phyloP scores from a whole-genome alignment of 1,140 invertebrate species.

The Drosophila parvula region DNA sequence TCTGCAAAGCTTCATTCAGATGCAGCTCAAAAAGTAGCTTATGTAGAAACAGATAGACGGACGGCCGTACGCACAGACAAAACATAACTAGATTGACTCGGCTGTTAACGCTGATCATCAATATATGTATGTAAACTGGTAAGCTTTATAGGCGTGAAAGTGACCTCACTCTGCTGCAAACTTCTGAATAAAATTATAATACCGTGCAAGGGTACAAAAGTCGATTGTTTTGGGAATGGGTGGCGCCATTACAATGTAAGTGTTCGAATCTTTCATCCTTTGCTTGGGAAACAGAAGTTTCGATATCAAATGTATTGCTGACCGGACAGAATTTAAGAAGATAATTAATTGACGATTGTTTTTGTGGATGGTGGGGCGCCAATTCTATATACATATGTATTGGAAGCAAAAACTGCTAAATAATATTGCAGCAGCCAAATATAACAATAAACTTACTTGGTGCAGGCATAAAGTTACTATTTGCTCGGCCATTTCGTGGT shows the following conservation, averaged over 20 bases:
- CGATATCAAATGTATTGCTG: constrained; percentile 29
- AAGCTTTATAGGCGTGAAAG: too few species aligned
- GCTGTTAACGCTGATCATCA: too few species aligned
- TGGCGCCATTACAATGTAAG: constrained; percentile 51
- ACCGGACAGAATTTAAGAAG: constrained; percentile 26
- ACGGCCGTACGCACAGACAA: too few species aligned
- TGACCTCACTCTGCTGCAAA: too few species aligned
- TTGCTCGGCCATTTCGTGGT: constrained; percentile 35
- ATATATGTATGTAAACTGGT: too few species aligned
- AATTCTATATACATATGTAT: constrained; percentile 31
- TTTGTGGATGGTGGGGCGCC: not conserved
- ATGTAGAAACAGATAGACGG: too few species aligned
- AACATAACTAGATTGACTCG: too few species aligned
- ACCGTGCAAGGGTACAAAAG: not conserved
- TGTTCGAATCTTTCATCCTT: constrained; percentile 10
- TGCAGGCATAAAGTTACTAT: constrained; percentile 58
- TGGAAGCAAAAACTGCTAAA: constrained; percentile 39
- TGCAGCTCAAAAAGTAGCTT: too few species aligned
- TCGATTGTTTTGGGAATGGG: not conserved
- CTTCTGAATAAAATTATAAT: too few species aligned
- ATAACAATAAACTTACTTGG: constrained; percentile 67
- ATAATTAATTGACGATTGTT: not conserved
- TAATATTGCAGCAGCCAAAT: constrained; percentile 39
- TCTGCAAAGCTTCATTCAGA: too few species aligned
- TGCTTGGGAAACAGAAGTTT: not conserved